These are phyloP conservation scores for Leptobrachium leishanense DNA, from an alignment of 2,113 vertebrate species.

Conservation along the genomic window DNA sequence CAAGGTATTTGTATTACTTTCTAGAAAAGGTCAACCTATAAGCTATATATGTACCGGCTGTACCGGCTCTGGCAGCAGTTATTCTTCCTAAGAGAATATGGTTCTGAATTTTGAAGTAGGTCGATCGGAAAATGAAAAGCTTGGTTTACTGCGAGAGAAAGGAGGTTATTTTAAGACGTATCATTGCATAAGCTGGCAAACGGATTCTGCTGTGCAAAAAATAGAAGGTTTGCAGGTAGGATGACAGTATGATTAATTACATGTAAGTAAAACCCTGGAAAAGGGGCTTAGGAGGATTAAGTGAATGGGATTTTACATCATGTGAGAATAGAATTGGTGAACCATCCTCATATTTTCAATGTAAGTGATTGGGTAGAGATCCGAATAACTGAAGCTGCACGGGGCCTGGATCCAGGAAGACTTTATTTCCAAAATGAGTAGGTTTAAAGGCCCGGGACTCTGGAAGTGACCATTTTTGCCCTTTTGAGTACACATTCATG, in stretches of 20 bases:
- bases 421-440: too few species aligned
- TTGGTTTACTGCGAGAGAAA: conserved; percentile 34
- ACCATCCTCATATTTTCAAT: too few species aligned
- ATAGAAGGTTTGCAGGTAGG: conserved; percentile 63
- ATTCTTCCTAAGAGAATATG: conserved; percentile 41
- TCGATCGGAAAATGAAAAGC: conserved; percentile 44
- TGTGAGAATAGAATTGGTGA: conserved; percentile 1
- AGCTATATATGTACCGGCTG: not conserved
- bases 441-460: too few species aligned
- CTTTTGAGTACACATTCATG: too few species aligned
- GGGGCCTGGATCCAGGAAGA: too few species aligned
- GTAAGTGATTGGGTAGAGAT: too few species aligned
- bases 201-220: conserved; percentile 52
- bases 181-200: conserved; percentile 49
- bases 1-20: conserved; percentile 17
- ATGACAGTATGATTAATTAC: conserved; percentile 77
- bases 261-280: conserved; percentile 67
- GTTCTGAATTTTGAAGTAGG: conserved; percentile 12
- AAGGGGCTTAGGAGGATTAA: conserved; percentile 64
- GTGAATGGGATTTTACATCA: conserved; percentile 55
- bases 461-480: too few species aligned
- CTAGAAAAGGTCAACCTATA: conserved; percentile 27
- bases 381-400: too few species aligned
- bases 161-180: conserved; percentile 19
- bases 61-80: conserved; percentile 5